phyloP scores from a whole-genome alignment of 2,888 invertebrate genomes.

The Philonicus albiceps region DNA sequence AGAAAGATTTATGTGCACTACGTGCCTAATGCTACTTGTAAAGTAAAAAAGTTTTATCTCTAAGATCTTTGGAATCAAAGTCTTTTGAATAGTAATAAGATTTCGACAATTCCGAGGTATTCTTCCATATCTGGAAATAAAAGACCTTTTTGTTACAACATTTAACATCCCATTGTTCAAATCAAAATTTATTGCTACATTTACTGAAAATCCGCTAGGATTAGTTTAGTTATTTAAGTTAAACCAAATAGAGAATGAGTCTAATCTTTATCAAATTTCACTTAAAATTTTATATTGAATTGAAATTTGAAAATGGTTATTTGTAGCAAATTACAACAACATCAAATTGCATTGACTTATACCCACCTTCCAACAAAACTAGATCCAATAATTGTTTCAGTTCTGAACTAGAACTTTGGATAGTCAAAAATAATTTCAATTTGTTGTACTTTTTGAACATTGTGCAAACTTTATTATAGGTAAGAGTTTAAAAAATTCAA shows the following conservation, averaged over 20 bases:
- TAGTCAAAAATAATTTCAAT: too few species aligned
- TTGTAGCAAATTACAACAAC: too few species aligned
- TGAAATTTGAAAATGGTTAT: too few species aligned
- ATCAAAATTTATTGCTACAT: neutral
- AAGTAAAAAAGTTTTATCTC: neutral
- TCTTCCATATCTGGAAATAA: neutral
- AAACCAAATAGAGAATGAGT: neutral
- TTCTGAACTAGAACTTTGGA: too few species aligned
- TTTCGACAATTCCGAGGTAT: neutral
- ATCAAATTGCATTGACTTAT: too few species aligned
- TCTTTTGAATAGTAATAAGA: neutral
- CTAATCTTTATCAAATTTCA: too few species aligned
- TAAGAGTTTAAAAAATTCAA: too few species aligned
- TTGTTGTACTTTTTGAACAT: too few species aligned
- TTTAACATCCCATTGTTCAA: neutral
- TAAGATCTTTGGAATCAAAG: neutral
- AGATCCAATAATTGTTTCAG: too few species aligned
- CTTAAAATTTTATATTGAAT: too few species aligned
- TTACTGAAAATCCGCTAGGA: neutral
- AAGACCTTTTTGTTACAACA: neutral
- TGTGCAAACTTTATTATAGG: too few species aligned
- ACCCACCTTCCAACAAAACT: too few species aligned
- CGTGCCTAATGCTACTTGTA: neutral
- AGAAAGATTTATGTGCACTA: neutral
- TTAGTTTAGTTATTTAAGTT: neutral